A percentile compares a stretch with the other conserved stretches of the same genome.
Evolutionary conservation across 2,888 invertebrate genomes (phyloP).

Genomic region (Coecobrya sp.): DNA sequence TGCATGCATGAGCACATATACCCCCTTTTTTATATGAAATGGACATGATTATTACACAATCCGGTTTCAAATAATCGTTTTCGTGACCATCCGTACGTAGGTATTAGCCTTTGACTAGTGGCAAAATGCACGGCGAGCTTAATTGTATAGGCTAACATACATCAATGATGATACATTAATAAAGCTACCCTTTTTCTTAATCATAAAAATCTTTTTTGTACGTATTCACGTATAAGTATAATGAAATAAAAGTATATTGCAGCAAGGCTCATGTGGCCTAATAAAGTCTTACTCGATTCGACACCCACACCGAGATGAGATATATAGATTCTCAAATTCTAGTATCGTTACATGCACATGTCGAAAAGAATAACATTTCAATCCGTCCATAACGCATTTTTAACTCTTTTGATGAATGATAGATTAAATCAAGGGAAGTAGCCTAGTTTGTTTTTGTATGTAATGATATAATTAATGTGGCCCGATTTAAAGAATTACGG

Average conservation of each 20-base stretch:
- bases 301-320: constrained; percentile 18
- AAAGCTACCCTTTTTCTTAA: constrained; percentile 25
- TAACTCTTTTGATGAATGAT: neutral
- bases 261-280: constrained; percentile 68
- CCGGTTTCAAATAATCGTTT: constrained; percentile 80
- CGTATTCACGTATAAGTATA: neutral
- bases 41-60: constrained; percentile 81
- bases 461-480: too few species aligned
- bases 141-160: neutral
- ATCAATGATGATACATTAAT: constrained; percentile 11
- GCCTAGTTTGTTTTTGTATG: neutral
- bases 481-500: too few species aligned
- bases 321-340: neutral
- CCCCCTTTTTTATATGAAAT: constrained; percentile 63
- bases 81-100: constrained; percentile 71
- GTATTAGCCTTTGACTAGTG: constrained; percentile 64
- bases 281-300: constrained; percentile 47
- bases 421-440: neutral
- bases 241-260: constrained; percentile 32
- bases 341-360: too few species aligned
- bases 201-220: constrained; percentile 9
- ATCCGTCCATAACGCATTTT: neutral
- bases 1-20: constrained; percentile 72
- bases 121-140: constrained; percentile 38
- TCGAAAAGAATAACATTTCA: too few species aligned